Base-by-base conservation (phyloP, 2,113 vertebrate species). In the Talpa occidentalis region DNA sequence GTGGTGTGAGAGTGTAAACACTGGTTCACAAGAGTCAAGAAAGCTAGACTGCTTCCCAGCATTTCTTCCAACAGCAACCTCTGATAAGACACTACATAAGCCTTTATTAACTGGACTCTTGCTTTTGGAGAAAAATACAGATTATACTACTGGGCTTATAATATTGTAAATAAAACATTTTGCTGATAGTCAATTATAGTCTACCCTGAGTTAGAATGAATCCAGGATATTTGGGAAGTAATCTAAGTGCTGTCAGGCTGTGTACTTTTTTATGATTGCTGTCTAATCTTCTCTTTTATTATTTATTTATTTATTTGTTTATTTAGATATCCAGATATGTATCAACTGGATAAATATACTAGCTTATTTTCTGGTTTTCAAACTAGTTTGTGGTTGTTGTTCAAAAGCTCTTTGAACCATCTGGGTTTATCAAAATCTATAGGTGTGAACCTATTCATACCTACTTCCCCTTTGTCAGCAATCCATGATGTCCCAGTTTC, bases 321-420 rank as follows among this genome's bases (percentile, higher is more conserved):
- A 11, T n/a, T n/a, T n/a, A 4, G 40, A 56, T 81, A 47, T 24
- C 49, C 32, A 92, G 56, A 90, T 88, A 83, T 88, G 3, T 62
- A 64, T 88, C 49, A 42, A 52, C 44, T 77, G 47, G 56, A 78
- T 54, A 90, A 95, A 82, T 44, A 70, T n/a, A 72, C 67, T 73
- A 40, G 52, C 40, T 69, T 94, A 32, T 92, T 86, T 92, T 64
- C 85, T 86, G 66, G 32, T 93, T 76, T 94, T 64, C 67, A 87
- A 82, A 88, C 84, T 28, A 67, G 70, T 83, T 54, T 64, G 66
- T 30, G 47, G 69, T 37, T 1, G 12, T 44, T 70, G 40, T 94
- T 49, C 56, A 92, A 30, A 42, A 72, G 32, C 60, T 66, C 40
- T 87, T 52, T 54, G 56, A 59, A 66, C n/a, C 54, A n/a, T n/a